Evolutionary conservation across 2,888 invertebrate species (phyloP).

Genomic region (Himalopsyche japonica): DNA sequence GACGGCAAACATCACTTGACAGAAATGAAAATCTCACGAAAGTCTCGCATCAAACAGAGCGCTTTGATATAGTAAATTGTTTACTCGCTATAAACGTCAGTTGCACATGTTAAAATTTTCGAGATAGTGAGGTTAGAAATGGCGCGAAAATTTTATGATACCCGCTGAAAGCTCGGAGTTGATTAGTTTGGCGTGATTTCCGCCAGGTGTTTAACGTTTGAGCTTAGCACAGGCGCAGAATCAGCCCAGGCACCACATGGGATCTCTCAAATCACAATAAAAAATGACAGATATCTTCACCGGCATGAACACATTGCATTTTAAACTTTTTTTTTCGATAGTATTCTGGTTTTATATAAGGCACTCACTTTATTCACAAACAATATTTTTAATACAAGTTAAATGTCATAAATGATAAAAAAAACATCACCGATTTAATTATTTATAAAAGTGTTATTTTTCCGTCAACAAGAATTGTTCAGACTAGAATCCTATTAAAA

Average conservation of each 20-base stretch:
- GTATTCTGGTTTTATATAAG: background rate
- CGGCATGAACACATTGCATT: background rate
- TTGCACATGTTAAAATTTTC: background rate
- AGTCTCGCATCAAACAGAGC: background rate
- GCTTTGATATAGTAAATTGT: background rate
- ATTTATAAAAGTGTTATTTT: too few relatives aligned
- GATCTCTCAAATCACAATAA: background rate
- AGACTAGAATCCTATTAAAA: too few relatives aligned
- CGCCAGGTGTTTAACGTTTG: slow-evolving; percentile 1
- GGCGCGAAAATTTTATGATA: background rate
- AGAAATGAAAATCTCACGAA: background rate
- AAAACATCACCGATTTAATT: background rate
- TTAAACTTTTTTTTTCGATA: background rate
- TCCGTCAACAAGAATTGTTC: too few relatives aligned
- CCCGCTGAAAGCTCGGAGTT: background rate
- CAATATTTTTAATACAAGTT: too few relatives aligned
- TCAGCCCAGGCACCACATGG: background rate
- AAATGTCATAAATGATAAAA: too few relatives aligned
- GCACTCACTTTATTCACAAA: background rate
- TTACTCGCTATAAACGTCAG: background rate
- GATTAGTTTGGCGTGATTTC: background rate
- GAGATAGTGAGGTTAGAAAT: background rate
- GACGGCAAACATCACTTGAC: background rate
- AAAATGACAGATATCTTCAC: background rate
- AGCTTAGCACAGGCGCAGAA: slow-evolving; percentile 1